Percentiles rank a stretch among this genome's conserved stretches.
These are phyloP conservation scores for Anoplolepis gracilipes DNA, from an alignment of 1,140 invertebrate species.

Conservation along the genomic window DNA sequence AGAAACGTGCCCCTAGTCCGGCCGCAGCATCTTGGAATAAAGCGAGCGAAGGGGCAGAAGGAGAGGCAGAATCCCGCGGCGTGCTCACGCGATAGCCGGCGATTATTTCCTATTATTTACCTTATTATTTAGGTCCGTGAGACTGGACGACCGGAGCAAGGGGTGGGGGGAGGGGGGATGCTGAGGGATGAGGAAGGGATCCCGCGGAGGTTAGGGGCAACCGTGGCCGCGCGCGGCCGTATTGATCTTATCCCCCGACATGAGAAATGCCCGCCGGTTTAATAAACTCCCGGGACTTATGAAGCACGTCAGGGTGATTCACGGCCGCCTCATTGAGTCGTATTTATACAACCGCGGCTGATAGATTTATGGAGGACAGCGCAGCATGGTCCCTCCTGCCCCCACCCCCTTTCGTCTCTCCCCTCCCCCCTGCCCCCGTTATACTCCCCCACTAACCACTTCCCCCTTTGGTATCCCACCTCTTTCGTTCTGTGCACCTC, in stretches of 20 bases:
- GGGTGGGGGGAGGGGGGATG: conserved; percentile 14
- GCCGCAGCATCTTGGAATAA: background rate
- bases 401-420: conserved; percentile 31
- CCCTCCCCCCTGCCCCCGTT: conserved; percentile 56
- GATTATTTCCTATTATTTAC: conserved; percentile 80
- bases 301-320: conserved; percentile 87
- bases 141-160: conserved; percentile 39
- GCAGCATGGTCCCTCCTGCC: conserved; percentile 83
- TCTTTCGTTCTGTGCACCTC: conserved; percentile 70
- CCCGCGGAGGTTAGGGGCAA: conserved; percentile 78
- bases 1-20: conserved; percentile 16
- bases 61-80: conserved; percentile 47
- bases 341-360: conserved; percentile 86
- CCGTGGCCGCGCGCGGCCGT: conserved; percentile 83
- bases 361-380: conserved; percentile 86
- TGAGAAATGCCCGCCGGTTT: conserved; percentile 86
- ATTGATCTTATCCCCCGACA: conserved; percentile 86
- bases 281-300: conserved; percentile 87
- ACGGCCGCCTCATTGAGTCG: conserved; percentile 86
- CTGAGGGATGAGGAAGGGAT: conserved; percentile 64
- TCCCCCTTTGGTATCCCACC: conserved; percentile 55
- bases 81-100: conserved; percentile 67
- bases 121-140: conserved; percentile 75
- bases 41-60: conserved; percentile 33
- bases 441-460: conserved; percentile 66